A percentile compares a stretch with the other conserved stretches of the same genome.
These are phyloP conservation scores for Ecliptopera silaceata DNA, from an alignment of 2,888 invertebrate genomes.

Conservation along the genomic window DNA sequence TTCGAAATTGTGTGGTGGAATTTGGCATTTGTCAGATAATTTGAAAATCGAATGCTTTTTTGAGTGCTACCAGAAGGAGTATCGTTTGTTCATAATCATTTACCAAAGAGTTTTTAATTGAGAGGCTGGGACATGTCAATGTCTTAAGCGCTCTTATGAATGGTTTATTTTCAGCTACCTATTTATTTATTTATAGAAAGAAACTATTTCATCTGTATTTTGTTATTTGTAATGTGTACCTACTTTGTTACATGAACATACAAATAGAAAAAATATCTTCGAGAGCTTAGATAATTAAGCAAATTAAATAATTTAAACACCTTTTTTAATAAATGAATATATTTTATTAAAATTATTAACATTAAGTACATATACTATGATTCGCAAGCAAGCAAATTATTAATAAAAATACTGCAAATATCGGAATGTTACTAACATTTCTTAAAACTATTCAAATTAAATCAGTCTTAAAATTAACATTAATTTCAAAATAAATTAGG, in stretches of 20 bases:
- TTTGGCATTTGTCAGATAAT: constrained; percentile 44
- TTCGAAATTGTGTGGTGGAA: constrained; percentile 45
- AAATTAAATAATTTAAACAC: not conserved
- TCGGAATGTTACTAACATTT: constrained; percentile 49
- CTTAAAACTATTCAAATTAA: constrained; percentile 35
- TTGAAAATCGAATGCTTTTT: constrained; percentile 50
- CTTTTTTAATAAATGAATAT: constrained; percentile 13
- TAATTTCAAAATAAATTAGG: constrained; percentile 17
- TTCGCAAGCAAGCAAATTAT: not conserved
- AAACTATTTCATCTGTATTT: too few relatives aligned
- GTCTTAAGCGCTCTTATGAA: too few relatives aligned
- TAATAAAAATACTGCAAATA: constrained; percentile 42
- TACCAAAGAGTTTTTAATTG: not conserved
- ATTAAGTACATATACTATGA: constrained; percentile 24
- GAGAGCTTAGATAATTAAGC: not conserved
- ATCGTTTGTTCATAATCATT: not conserved
- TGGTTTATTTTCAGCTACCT: too few relatives aligned
- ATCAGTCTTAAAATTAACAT: constrained; percentile 56
- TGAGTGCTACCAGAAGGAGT: constrained; percentile 1
- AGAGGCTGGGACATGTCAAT: too few relatives aligned
- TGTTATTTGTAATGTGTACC: too few relatives aligned
- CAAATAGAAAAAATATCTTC: too few relatives aligned
- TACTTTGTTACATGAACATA: too few relatives aligned
- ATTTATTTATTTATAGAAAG: too few relatives aligned
- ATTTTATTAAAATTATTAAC: constrained; percentile 27